Conservation (phyloP, 2,113 vertebrate species). For the Nannospalax galili region DNA sequence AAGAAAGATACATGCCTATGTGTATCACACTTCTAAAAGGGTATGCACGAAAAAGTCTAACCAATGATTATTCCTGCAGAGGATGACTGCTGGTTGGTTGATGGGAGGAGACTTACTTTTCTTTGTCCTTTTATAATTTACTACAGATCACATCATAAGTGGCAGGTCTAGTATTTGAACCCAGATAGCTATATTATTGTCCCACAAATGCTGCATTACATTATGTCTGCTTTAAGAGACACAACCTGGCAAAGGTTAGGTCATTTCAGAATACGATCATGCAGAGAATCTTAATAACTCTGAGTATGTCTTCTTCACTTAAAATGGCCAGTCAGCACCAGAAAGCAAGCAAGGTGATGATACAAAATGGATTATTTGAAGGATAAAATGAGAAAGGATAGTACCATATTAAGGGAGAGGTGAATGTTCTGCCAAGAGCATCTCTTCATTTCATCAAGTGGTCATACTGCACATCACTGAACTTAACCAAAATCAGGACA, state of each 20-base stretch:
- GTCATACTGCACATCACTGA: background rate
- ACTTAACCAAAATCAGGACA: background rate
- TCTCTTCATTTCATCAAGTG: background rate
- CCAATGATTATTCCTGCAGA: background rate
- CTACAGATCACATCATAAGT: background rate
- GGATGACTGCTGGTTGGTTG: background rate
- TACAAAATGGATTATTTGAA: background rate
- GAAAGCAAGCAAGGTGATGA: constrained; percentile 8
- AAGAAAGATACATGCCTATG: background rate
- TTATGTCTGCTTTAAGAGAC: background rate
- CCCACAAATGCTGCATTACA: background rate
- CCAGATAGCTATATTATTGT: background rate
- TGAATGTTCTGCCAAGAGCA: background rate
- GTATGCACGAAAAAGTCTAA: background rate
- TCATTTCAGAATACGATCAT: background rate
- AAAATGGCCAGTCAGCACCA: background rate
- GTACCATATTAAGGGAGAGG: background rate
- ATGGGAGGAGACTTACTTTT: background rate
- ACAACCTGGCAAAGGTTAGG: background rate
- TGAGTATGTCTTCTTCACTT: background rate
- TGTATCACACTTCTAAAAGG: background rate
- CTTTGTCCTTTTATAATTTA: background rate
- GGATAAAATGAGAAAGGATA: background rate
- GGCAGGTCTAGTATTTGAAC: background rate
- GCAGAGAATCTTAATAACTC: background rate